Evolutionary conservation across 2,888 invertebrate genomes (phyloP), one percentile per base, ranked within the genome.

Genomic region (Drosophila putrida): DNA sequence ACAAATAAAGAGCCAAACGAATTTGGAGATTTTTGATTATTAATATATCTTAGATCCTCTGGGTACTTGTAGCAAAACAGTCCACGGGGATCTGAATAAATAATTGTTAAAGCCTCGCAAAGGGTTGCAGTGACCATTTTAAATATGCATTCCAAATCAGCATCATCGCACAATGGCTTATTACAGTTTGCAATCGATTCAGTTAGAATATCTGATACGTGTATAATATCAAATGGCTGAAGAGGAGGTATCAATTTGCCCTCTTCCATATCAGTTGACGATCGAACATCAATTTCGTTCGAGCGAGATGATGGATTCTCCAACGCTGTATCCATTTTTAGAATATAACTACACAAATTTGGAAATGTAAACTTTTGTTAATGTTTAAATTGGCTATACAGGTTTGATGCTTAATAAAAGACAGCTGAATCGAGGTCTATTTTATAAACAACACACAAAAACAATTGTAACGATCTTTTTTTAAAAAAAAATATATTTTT

Each of bases 51-150:
- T 2, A 1, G 28, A 2, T 27, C 38, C 6, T 41, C 54, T 0
- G 90, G 87, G 20, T 58, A 73, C 46, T 82, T 88, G 57, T 90
- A 90, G 31, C 82, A 68, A 38, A 90, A 90, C 1, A 87, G 61
- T n/a, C 58, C 62, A 1, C 80, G 67, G 0, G 69, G 71, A 67
- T 90, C 90, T 0, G 82, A 78, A 31, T 81, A 66, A 10, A 90
- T 77, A 6, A 88, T 76, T 6, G 47, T 13, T 1, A 65, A 11
- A 2, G 90, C 90, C n/a, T 75, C 55, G 63, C 88, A 86, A 15
- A 85, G 31, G 4, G 79, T 78, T 1, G 47, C 67, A 0, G 71
- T 11, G 4, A 90, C 49, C 62, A 89, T 13, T 6, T 73, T 49
- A 0, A 28, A 9, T 4, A 88, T 31, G 28, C 83, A 83, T 9